Evolutionary conservation across 1,140 invertebrate genomes (phyloP).

Genomic region (Diplogasteroides magnus): DNA sequence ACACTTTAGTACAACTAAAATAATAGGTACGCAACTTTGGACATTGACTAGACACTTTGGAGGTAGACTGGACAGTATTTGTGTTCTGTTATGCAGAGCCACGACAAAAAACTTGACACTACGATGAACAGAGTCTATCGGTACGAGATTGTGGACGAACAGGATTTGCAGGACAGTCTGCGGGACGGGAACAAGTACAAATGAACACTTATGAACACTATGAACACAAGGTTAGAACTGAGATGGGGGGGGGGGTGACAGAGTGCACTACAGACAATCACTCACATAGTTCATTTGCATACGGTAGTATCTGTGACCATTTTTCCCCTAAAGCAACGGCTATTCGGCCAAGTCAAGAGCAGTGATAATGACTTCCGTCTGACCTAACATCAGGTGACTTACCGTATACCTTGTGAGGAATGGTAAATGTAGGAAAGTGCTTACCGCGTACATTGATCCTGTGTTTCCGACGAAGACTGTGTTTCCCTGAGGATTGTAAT

Average conservation of each 20-base stretch:
- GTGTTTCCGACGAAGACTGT: conserved; percentile 45
- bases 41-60: no score
- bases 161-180: no score
- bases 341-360: background rate
- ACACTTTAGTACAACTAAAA: no score
- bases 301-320: background rate
- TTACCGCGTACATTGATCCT: conserved; percentile 46
- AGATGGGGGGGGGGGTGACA: background rate
- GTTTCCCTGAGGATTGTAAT: conserved; percentile 55
- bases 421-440: conserved; percentile 25
- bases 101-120: no score
- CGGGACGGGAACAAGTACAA: no score
- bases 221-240: no score
- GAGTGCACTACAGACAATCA: background rate
- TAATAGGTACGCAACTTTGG: no score
- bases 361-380: conserved; percentile 6
- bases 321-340: conserved; percentile 1
- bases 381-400: conserved; percentile 5
- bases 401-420: background rate
- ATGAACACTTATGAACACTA: no score
- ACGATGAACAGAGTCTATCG: no score
- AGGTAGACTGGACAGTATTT: background rate
- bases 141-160: no score
- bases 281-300: background rate
- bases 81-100: no score